Base-by-base conservation (phyloP, 2,888 invertebrate species). In the Allolobophora icterica region DNA sequence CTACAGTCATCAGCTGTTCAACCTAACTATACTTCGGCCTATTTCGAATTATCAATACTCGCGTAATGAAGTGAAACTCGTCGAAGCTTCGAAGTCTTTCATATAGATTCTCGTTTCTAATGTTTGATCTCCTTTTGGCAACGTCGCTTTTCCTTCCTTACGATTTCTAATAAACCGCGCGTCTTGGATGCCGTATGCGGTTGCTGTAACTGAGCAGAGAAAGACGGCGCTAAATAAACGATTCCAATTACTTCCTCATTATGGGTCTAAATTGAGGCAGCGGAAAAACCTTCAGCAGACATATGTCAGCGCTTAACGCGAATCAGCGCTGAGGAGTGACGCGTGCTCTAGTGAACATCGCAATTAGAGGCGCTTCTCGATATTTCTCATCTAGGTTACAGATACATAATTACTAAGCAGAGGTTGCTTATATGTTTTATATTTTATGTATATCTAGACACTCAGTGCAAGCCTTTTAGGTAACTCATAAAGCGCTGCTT, bases 161-260 rank as follows among this genome's bases (percentile, higher is more conserved):
- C n/a, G 71, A 30, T 4, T 71, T 13, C 17, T 71, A 71, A 71
- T 71, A 71, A n/a, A 71, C 71, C n/a, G 71, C 1, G 71, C 71
- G n/a, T 30, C n/a, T 71, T 71, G 71, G 71, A 71, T 71, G 71
- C 71, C 30, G 71, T 71, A 4, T 71, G n/a, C 30, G 8, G 71
- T 71, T 71, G 71, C n/a, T 71, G 30, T n/a, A 71, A 11, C 30
- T n/a, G 71, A 71, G 71, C 30, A 8, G 19, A 71, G 71, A 71
- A 71, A n/a, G 71, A n/a, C 71, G 71, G 71, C n/a, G 71, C 71
- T 71, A 71, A 71, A 71, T 71, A 71, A 71, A 71, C 71, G 71
- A 71, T 71, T n/a, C 71, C 71, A 71, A 71, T 71, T 71, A 71
- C n/a, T 71, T 71, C 71, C 71, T 71, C 71, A 71, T 71, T 71